Evolutionary conservation across 1,140 invertebrate genomes (phyloP).

Genomic region (Neodiprion virginianus): DNA sequence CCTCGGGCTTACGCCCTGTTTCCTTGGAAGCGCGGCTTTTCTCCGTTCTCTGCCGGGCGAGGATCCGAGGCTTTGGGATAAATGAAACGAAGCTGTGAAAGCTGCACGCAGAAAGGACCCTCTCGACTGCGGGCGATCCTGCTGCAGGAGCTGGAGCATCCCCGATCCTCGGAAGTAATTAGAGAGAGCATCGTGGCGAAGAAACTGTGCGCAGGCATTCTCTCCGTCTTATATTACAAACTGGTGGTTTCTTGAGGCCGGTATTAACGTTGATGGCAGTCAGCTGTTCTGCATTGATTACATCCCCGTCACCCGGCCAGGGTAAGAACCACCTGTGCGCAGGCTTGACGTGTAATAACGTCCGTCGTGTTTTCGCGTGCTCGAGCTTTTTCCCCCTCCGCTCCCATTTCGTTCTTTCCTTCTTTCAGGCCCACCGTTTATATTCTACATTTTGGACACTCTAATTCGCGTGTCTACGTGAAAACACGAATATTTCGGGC

Average conservation of each 20-base stretch:
- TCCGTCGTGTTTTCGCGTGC: not conserved
- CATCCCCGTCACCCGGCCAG: not conserved
- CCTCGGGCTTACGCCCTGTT: too few relatives aligned
- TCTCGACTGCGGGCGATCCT: not conserved
- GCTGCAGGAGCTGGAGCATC: not conserved
- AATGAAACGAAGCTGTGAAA: too few relatives aligned
- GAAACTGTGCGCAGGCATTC: not conserved
- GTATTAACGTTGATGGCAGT: constrained; percentile 7
- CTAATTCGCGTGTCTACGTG: too few relatives aligned
- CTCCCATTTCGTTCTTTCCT: too few relatives aligned
- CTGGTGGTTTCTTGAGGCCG: not conserved
- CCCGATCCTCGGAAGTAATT: not conserved
- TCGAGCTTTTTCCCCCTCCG: too few relatives aligned
- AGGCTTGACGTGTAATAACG: not conserved
- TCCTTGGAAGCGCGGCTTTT: too few relatives aligned
- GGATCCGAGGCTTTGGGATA: too few relatives aligned
- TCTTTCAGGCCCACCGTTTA: too few relatives aligned
- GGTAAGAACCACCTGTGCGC: not conserved
- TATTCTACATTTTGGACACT: too few relatives aligned
- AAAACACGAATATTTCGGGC: too few relatives aligned
- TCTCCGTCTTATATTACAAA: not conserved
- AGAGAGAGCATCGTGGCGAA: not conserved
- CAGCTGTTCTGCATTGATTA: constrained; percentile 7
- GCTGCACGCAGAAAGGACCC: too few relatives aligned
- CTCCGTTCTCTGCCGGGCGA: too few relatives aligned